These are phyloP conservation scores for Mesorhabditis spiculigera DNA, from an alignment of 2,888 invertebrate genomes.

Conservation along the genomic window DNA sequence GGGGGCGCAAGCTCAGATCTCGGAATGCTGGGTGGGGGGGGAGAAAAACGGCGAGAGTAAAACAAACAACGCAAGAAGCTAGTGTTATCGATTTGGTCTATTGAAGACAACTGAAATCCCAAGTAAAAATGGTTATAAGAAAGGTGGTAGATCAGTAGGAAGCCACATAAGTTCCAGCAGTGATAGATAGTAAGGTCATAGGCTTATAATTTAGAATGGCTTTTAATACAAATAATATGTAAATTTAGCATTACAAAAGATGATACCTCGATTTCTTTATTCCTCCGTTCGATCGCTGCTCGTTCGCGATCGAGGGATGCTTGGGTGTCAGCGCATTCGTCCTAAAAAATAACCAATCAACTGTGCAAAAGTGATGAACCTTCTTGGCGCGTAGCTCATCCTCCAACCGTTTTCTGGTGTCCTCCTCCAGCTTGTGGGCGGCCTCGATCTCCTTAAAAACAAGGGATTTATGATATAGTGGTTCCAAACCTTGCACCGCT, in stretches of 20 bases:
- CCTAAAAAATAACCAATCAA: constrained; percentile 8
- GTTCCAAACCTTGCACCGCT: constrained; percentile 60
- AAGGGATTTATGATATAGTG: not conserved
- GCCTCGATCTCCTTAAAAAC: constrained; percentile 28
- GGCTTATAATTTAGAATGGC: too few species aligned
- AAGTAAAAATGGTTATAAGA: not conserved
- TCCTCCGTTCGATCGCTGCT: constrained; percentile 35
- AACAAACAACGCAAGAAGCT: too few species aligned
- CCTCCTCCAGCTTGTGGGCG: constrained; percentile 28
- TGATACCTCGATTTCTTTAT: constrained; percentile 42
- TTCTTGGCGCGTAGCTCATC: constrained; percentile 29
- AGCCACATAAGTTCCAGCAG: too few species aligned
- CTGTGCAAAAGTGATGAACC: not conserved
- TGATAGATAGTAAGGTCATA: too few species aligned
- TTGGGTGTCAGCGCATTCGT: constrained; percentile 36
- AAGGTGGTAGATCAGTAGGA: not conserved
- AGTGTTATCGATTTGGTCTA: too few species aligned
- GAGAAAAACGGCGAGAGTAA: too few species aligned
- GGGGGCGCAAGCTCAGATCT: too few species aligned
- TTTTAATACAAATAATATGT: too few species aligned
- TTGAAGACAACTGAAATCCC: too few species aligned
- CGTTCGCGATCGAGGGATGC: constrained; percentile 40
- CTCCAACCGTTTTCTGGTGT: constrained; percentile 32
- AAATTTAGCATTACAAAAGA: constrained; percentile 2
- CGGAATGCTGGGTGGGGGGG: too few species aligned